These are phyloP conservation scores for Lasioglossum villosulum DNA, from an alignment of 2,888 invertebrate species.

Conservation along the genomic window DNA sequence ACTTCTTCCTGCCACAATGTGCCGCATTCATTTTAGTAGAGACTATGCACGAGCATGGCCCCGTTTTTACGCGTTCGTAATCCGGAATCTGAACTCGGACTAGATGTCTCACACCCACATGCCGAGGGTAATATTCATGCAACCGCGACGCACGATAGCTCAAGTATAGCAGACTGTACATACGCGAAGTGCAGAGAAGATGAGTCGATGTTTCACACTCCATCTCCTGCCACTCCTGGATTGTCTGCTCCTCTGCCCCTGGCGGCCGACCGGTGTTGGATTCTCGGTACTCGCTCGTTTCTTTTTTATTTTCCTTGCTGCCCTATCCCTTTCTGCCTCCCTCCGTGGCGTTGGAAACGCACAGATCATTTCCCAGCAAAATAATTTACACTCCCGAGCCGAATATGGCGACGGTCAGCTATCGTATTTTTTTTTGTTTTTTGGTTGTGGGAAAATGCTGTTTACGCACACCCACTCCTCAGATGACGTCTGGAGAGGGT, in stretches of 20 bases:
- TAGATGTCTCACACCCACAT: background rate
- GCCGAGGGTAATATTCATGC: constrained; percentile 51
- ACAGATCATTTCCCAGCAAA: constrained; percentile 70
- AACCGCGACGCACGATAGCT: constrained; percentile 58
- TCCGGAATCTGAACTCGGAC: background rate
- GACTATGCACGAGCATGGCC: background rate
- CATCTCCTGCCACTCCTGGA: constrained; percentile 76
- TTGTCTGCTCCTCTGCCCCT: constrained; percentile 66
- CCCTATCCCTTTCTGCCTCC: constrained; percentile 46
- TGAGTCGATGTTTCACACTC: constrained; percentile 79
- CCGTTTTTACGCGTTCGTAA: background rate
- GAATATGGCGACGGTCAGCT: constrained; percentile 50
- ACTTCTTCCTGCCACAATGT: background rate
- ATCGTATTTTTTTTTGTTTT: no score
- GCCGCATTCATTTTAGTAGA: background rate
- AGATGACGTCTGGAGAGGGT: no score
- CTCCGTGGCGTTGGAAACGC: constrained; percentile 26
- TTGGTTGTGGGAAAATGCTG: no score
- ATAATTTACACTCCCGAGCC: constrained; percentile 67
- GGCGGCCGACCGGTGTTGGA: constrained; percentile 67
- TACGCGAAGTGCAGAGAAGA: constrained; percentile 71
- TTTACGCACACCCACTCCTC: no score
- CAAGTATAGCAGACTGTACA: constrained; percentile 56
- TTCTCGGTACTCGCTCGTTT: constrained; percentile 66
- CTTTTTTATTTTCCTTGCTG: constrained; percentile 61